Conservation (phyloP, 1,140 invertebrate genomes). For the Saccostrea glomerata region DNA sequence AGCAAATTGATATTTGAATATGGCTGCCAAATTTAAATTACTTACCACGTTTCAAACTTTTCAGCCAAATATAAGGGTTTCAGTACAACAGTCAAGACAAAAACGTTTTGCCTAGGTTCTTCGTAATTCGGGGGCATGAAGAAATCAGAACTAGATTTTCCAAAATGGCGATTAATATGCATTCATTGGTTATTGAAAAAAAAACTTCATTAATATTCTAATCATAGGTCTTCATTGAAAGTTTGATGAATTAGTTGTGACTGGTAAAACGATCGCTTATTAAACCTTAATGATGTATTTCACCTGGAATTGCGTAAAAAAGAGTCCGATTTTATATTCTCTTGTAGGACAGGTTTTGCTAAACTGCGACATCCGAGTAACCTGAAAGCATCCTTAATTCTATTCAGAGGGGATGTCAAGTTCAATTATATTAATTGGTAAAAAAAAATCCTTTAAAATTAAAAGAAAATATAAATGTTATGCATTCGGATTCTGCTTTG, state of each 20-base stretch:
- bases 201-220: background rate
- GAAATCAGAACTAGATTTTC: too few species aligned
- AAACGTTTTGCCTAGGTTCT: too few species aligned
- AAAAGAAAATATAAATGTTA: background rate
- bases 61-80: too few species aligned
- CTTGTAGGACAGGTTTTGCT: background rate
- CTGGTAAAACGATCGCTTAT: background rate
- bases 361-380: background rate
- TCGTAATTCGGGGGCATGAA: too few species aligned
- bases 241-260: background rate
- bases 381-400: background rate
- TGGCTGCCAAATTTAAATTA: too few species aligned
- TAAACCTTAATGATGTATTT: slow-evolving; percentile 8
- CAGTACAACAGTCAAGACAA: too few species aligned
- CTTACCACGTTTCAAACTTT: too few species aligned
- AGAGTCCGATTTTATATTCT: background rate
- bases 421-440: background rate
- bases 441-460: background rate
- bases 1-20: too few species aligned
- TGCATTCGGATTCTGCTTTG: background rate
- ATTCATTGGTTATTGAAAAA: too few species aligned
- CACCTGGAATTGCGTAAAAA: background rate
- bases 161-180: too few species aligned
- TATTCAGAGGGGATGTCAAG: background rate
- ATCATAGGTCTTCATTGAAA: background rate